Evolutionary conservation across 2,888 invertebrate genomes (phyloP).

Genomic region (Halictus quadricinctus): DNA sequence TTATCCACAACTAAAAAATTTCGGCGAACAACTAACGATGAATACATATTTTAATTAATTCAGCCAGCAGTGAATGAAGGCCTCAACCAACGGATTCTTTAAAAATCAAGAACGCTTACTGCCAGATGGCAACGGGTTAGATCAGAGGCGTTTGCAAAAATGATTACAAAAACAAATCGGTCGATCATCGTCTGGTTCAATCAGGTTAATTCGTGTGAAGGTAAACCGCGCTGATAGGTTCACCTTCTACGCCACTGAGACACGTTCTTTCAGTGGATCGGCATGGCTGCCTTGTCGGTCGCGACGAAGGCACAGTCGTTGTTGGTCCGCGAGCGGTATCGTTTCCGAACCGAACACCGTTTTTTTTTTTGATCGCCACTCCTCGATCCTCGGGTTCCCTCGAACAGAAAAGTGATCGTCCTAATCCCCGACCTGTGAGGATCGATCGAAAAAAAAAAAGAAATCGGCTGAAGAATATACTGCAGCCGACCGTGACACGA

Average conservation of each 20-base stretch:
- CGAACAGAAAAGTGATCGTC: not conserved
- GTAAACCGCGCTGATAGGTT: not conserved
- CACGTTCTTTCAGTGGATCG: constrained; percentile 56
- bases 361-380: constrained; percentile 19
- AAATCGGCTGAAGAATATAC: not conserved
- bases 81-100: not conserved
- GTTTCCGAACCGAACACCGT: constrained; percentile 20
- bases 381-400: not conserved
- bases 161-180: not conserved
- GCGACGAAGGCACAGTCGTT: constrained; percentile 56
- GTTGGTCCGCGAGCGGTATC: constrained; percentile 44
- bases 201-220: not conserved
- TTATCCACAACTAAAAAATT: not conserved
- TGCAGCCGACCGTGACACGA: not conserved
- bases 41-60: not conserved
- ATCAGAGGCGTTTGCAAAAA: not conserved
- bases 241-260: constrained; percentile 55
- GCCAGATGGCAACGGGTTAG: not conserved
- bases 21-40: not conserved
- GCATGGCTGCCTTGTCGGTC: constrained; percentile 53
- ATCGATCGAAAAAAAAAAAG: not conserved
- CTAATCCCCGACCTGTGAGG: not conserved
- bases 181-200: not conserved
- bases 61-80: not conserved
- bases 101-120: not conserved